Percentiles rank a stretch among this genome's conserved stretches.
These are phyloP conservation scores for Eledona agricola DNA, from an alignment of 2,888 invertebrate genomes.

Conservation along the genomic window DNA sequence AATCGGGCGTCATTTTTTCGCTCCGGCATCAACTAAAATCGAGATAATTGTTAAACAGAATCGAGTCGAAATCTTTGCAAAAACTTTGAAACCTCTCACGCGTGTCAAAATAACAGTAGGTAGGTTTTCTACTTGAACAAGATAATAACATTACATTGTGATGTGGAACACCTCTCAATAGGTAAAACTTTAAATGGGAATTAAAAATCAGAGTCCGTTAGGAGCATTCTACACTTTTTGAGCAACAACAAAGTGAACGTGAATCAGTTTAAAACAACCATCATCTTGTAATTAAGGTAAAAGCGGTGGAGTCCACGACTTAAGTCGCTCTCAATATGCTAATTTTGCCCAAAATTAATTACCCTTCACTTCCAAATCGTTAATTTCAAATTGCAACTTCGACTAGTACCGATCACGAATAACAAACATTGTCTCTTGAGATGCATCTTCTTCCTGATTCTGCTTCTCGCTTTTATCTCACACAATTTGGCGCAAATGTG, in stretches of 20 bases:
- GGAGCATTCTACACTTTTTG: constrained; percentile 13
- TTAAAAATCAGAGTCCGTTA: constrained; percentile 15
- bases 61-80: constrained; percentile 12
- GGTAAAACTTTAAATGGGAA: constrained; percentile 9
- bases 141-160: constrained; percentile 18
- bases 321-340: no score
- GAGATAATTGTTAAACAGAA: constrained; percentile 3
- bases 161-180: constrained; percentile 16
- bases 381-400: no score
- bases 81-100: constrained; percentile 18
- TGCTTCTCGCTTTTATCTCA: no score
- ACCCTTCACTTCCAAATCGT: no score
- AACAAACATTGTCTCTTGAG: no score
- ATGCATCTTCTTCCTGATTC: no score
- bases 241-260: constrained; percentile 8
- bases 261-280: constrained; percentile 20
- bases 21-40: not conserved
- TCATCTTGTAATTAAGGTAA: no score
- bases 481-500: no score
- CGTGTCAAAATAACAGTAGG: constrained; percentile 25
- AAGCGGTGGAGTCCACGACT: no score
- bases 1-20: not conserved
- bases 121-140: constrained; percentile 22
- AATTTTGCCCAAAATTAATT: no score
- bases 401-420: no score